Percentiles rank a stretch among this genome's conserved stretches.
Conservation (phyloP, 2,888 invertebrate genomes). For the Eurytoma adleriae region DNA sequence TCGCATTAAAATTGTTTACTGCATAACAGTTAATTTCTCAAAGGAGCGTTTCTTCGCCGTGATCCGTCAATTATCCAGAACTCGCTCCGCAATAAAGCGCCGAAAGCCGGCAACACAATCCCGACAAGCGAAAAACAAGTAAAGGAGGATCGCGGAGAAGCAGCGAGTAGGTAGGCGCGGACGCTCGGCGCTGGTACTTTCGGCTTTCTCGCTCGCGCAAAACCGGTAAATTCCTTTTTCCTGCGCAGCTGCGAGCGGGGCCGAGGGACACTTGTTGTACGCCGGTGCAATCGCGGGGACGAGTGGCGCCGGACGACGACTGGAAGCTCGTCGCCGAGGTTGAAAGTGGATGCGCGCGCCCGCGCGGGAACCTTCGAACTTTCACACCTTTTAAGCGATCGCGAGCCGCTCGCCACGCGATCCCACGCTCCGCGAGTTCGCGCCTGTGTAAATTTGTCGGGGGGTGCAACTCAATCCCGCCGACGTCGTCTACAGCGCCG, state of each 20-base stretch:
- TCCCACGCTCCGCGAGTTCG: conserved; percentile 55
- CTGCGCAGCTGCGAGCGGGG: background rate
- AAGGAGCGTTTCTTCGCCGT: no score
- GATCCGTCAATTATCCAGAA: no score
- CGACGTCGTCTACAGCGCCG: background rate
- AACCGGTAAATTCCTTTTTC: conserved; percentile 53
- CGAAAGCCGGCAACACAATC: no score
- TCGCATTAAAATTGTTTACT: no score
- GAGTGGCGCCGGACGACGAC: conserved; percentile 20
- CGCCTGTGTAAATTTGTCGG: conserved; percentile 41
- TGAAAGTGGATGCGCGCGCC: conserved; percentile 45
- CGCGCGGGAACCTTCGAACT: conserved; percentile 54
- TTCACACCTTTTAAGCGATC: conserved; percentile 59
- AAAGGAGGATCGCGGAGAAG: background rate
- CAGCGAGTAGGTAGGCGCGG: conserved; percentile 23
- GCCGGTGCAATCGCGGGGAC: background rate
- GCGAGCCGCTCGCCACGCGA: conserved; percentile 66
- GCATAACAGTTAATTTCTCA: no score
- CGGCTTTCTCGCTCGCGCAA: conserved; percentile 48
- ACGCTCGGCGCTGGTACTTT: conserved; percentile 38
- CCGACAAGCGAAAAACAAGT: background rate
- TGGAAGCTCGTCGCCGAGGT: conserved; percentile 33
- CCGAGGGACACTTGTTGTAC: background rate
- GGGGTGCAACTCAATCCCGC: conserved; percentile 22
- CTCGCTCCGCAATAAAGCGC: no score